These are phyloP conservation scores for Ceuthmochares aereus DNA, from an alignment of 2,113 vertebrate genomes.

Conservation along the genomic window DNA sequence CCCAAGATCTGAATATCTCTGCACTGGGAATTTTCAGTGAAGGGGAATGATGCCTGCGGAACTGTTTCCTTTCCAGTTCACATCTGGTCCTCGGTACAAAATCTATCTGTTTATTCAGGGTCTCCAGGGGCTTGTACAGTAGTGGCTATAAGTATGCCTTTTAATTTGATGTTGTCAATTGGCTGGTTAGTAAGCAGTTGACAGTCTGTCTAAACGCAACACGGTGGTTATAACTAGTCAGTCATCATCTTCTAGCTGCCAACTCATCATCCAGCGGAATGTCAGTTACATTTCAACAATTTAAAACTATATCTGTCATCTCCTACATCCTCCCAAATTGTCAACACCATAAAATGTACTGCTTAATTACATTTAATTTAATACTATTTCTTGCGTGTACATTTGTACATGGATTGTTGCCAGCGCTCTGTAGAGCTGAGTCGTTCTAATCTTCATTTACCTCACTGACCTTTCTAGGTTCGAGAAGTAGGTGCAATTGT, in stretches of 20 bases:
- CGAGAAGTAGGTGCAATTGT: not conserved
- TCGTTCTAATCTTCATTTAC: not conserved
- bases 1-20: not conserved
- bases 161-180: conserved; percentile 43
- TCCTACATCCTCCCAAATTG: not conserved
- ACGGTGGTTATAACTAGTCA: not conserved
- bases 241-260: not conserved
- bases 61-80: not conserved
- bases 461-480: not conserved
- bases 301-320: not conserved
- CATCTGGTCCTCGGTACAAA: not conserved
- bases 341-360: not conserved
- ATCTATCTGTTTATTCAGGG: not conserved
- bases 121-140: conserved; percentile 1
- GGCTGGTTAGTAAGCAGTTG: not conserved
- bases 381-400: not conserved
- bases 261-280: not conserved
- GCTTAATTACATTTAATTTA: conserved; percentile 5
- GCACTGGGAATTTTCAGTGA: not conserved
- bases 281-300: conserved; percentile 21
- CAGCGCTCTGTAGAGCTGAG: not conserved
- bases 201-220: not conserved
- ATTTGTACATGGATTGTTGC: not conserved
- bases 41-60: not conserved
- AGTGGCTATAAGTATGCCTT: not conserved